phyloP scores from a whole-genome alignment of 2,888 invertebrate genomes.

The Ornithoptera priamus region DNA sequence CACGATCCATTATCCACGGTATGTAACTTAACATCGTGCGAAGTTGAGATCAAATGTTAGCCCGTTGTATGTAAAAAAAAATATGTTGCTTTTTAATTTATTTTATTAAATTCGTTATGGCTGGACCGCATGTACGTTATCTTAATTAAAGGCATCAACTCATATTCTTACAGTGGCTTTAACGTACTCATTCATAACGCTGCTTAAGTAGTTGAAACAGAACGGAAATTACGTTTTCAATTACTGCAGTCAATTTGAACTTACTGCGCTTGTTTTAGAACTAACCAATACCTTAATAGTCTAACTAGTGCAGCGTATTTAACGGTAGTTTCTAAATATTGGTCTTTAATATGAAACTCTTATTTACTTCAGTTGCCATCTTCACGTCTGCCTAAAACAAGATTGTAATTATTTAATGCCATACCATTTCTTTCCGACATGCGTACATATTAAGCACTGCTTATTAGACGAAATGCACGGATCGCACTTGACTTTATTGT shows the following conservation, averaged over 20 bases:
- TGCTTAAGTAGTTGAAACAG: conserved; percentile 4
- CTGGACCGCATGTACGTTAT: conserved; percentile 17
- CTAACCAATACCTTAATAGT: conserved; percentile 17
- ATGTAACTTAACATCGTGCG: too few relatives aligned
- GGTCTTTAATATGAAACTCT: not conserved
- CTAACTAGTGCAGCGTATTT: conserved; percentile 3
- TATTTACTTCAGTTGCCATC: conserved; percentile 6
- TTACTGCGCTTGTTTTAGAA: conserved; percentile 19
- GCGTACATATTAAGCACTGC: conserved; percentile 73
- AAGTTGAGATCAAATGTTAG: too few relatives aligned
- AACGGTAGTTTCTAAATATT: conserved; percentile 11
- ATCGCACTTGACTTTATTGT: conserved; percentile 62
- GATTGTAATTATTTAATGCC: conserved; percentile 12
- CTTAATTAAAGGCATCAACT: conserved; percentile 6
- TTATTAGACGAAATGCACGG: conserved; percentile 70
- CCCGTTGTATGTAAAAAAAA: too few relatives aligned
- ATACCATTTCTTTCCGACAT: conserved; percentile 38
- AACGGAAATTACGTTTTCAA: conserved; percentile 9
- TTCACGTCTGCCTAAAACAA: conserved; percentile 4
- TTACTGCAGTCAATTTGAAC: conserved; percentile 13
- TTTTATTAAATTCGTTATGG: not conserved
- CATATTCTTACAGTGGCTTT: conserved; percentile 1
- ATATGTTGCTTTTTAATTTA: not conserved
- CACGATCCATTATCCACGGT: too few relatives aligned
- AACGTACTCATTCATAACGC: conserved; percentile 9